Base-by-base conservation (phyloP, 2,797 vertebrate species). In the Myotis planiceps region DNA sequence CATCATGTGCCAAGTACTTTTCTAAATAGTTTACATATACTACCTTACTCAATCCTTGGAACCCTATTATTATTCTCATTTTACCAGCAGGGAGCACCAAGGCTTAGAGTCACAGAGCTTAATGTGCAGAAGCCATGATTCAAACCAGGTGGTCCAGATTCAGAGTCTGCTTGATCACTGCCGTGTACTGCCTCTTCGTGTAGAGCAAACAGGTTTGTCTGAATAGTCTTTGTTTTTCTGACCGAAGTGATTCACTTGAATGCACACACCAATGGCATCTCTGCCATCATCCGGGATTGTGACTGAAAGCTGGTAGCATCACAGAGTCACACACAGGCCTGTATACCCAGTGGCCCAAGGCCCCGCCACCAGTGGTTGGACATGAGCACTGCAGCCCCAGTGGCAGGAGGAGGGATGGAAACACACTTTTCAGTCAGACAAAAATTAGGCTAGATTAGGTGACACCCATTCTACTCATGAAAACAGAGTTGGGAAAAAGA, bases 401-500 rank as follows among this genome's bases (percentile, higher is more conserved):
- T 19, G 25, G 34, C 2, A 0, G 15, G 25, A 66, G 13, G 18
- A 74, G 49, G 6, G 12, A 32, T 8, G 47, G 2, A 2, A 27
- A 60, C 34, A 92, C 2, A n/a, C 18, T 19, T 15, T 76, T 15
- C 7, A 13, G 18, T 72, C 45, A 85, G 49, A 42, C 0, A 9
- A 84, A 68, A 88, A 37, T 37, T n/a, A 71, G 75, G 34, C n/a
- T 21, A 29, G 21, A 9, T 13, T 45, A 18, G 10, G 1, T 0
- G 27, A 66, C 15, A 66, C 9, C 5, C 2, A 0, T 45, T 6
- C n/a, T 74, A 42, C 8, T 2, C 4, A 65, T 47, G 39, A 87
- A 76, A 93, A 23, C 21, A 79, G 82, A 82, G 84, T 32, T 65
- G 66, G 72, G 19, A 3, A 89, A 92, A 83, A 83, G 21, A 51